Percentiles rank a stretch among this genome's conserved stretches.
These are phyloP conservation scores for Elachura formosa DNA, from an alignment of 2,113 vertebrate species.

Conservation along the genomic window DNA sequence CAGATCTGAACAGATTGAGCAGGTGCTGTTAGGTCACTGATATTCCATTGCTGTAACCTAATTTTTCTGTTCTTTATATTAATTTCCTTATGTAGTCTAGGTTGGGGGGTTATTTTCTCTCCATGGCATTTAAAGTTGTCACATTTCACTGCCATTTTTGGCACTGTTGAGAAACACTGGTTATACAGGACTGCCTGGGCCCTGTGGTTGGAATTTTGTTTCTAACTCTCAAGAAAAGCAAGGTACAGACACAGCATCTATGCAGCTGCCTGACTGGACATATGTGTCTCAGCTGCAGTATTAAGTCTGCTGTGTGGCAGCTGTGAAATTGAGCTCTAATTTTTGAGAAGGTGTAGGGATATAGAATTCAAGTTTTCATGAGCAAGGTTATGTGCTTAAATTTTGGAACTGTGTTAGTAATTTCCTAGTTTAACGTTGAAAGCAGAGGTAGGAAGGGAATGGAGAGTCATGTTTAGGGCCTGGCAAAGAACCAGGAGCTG, in stretches of 20 bases:
- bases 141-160: not conserved
- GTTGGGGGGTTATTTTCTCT: not conserved
- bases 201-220: not conserved
- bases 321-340: not conserved
- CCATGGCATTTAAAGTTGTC: not conserved
- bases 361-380: not conserved
- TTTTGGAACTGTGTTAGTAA: not conserved
- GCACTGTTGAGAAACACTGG: not conserved
- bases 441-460: not conserved
- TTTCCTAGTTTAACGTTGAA: not conserved
- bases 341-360: not conserved
- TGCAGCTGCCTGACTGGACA: rapidly evolving
- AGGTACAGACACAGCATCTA: not conserved
- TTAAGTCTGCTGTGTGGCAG: not conserved
- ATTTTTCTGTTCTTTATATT: not conserved
- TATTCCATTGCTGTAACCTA: not conserved
- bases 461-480: not conserved
- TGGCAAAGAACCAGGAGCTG: not conserved
- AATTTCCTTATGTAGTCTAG: not conserved
- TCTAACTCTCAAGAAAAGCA: not conserved
- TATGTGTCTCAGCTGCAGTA: not conserved
- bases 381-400: not conserved
- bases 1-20: not conserved
- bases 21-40: not conserved
- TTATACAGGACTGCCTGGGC: not conserved